Conservation (phyloP, 1,140 invertebrate species). For the Drosophila carrolli region DNA sequence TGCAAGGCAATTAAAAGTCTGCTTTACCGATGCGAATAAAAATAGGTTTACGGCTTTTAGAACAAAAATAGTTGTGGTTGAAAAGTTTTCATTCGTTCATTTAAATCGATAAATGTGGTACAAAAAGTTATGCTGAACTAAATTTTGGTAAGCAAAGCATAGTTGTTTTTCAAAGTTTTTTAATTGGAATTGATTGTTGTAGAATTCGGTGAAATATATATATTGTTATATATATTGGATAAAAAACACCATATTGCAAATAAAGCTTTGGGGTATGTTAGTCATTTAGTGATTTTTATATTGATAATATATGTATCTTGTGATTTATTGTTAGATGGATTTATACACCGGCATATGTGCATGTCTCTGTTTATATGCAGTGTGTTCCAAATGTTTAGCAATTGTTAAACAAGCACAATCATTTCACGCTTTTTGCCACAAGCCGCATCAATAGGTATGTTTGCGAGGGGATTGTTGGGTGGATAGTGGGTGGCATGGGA, state of each 20-base stretch:
- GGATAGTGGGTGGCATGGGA: neutral
- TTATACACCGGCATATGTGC: slow-evolving; percentile 3
- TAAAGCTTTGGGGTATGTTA: no score
- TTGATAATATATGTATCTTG: neutral
- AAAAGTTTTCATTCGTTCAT: slow-evolving; percentile 7
- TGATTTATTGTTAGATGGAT: neutral
- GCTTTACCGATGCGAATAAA: neutral
- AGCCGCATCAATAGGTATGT: slow-evolving; percentile 9
- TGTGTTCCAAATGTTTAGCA: slow-evolving; percentile 35
- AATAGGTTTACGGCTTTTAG: neutral
- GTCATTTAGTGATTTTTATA: neutral
- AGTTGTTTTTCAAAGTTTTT: neutral
- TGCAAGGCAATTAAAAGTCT: slow-evolving; percentile 33
- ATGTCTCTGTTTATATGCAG: slow-evolving; percentile 1
- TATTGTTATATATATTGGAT: neutral
- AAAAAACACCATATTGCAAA: no score
- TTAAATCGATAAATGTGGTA: slow-evolving; percentile 10
- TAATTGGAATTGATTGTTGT: neutral
- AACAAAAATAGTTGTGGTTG: neutral
- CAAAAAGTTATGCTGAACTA: neutral
- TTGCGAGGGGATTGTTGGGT: neutral
- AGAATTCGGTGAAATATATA: neutral
- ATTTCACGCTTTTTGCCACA: slow-evolving; percentile 34
- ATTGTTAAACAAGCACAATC: slow-evolving; percentile 37
- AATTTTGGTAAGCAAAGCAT: neutral